Percentiles rank a stretch among this genome's conserved stretches.
phyloP scores from a whole-genome alignment of 2,113 vertebrate genomes.

The Tretioscincus oriximinensis region DNA sequence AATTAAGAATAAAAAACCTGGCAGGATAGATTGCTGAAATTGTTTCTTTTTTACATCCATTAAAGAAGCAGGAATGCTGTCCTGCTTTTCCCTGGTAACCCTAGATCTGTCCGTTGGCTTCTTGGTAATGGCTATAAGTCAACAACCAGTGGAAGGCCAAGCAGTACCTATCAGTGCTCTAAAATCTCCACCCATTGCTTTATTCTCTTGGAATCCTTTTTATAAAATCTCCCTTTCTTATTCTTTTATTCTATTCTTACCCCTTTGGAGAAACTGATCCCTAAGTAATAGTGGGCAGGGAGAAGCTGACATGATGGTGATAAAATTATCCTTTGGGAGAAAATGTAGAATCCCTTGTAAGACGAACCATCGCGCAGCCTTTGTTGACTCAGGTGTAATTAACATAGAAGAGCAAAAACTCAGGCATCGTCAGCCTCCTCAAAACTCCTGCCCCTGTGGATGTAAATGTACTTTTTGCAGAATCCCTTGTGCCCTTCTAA shows the following conservation, averaged over 20 bases:
- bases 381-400: constrained; percentile 4
- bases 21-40: too few relatives aligned
- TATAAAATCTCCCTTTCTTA: not conserved
- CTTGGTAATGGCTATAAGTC: too few relatives aligned
- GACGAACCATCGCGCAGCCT: not conserved
- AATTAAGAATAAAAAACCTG: too few relatives aligned
- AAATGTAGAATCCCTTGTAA: not conserved
- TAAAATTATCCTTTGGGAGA: not conserved
- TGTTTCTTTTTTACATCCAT: too few relatives aligned
- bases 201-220: not conserved
- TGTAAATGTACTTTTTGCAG: not conserved
- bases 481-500: constrained; percentile 29
- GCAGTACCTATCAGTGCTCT: too few relatives aligned
- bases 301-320: not conserved
- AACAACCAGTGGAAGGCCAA: too few relatives aligned
- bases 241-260: not conserved
- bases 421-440: not conserved
- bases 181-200: too few relatives aligned
- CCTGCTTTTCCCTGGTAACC: too few relatives aligned
- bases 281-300: not conserved
- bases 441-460: not conserved
- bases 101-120: too few relatives aligned
- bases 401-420: not conserved
- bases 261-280: not conserved
- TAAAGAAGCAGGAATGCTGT: too few relatives aligned